Conservation (phyloP, 1,140 invertebrate species). For the Drosophila trapezifrons region DNA sequence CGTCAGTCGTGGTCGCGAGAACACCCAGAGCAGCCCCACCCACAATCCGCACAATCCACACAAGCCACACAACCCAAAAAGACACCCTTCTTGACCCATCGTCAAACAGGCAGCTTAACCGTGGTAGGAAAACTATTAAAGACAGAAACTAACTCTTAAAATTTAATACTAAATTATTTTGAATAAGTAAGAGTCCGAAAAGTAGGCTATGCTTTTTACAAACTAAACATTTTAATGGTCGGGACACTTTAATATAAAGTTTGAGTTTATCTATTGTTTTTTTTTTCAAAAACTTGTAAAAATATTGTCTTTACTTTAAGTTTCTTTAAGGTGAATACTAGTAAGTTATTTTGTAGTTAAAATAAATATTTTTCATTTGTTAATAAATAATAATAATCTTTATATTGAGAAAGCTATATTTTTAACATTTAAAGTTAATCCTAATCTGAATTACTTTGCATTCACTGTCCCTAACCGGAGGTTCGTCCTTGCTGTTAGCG, state of each 20-base stretch:
- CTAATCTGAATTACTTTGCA: background rate
- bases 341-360: no score
- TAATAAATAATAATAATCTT: no score
- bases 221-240: background rate
- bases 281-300: background rate
- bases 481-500: constrained; percentile 64
- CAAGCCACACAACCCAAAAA: constrained; percentile 7
- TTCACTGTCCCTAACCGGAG: constrained; percentile 40
- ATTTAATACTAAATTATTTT: background rate
- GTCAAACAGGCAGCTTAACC: constrained; percentile 17
- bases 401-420: no score
- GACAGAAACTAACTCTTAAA: background rate
- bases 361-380: no score
- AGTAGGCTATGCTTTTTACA: background rate
- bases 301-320: background rate
- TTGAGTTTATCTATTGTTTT: background rate
- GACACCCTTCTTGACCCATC: constrained; percentile 40
- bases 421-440: no score
- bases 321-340: no score
- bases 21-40: constrained; percentile 21
- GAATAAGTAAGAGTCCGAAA: no score
- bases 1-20: constrained; percentile 50
- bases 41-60: background rate
- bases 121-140: constrained; percentile 1
- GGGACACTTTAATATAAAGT: fast-evolving